These are phyloP conservation scores for Microcebus ravelobensis DNA, from an alignment of 2,113 vertebrate genomes.

Conservation along the genomic window DNA sequence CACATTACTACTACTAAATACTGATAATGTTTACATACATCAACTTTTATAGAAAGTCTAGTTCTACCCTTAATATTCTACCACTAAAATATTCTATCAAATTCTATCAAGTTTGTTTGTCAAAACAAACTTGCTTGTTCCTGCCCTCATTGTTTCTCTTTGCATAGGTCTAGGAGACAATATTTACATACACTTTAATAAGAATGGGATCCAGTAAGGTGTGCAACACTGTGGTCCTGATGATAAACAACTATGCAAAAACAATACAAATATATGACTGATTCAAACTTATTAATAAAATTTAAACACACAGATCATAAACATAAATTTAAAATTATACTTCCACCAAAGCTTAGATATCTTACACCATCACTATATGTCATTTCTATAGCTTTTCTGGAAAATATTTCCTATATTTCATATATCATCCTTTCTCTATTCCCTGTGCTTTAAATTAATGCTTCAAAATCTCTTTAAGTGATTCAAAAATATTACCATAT, in stretches of 20 bases:
- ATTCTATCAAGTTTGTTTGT: too few relatives aligned
- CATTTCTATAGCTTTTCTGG: slow-evolving; percentile 34
- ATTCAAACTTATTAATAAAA: slow-evolving; percentile 16
- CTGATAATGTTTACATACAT: neutral
- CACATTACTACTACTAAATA: neutral
- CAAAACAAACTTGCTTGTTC: neutral
- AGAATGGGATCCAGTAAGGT: neutral
- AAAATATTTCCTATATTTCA: slow-evolving; percentile 56
- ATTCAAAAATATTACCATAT: slow-evolving; percentile 73
- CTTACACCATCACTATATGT: neutral
- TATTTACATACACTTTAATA: neutral
- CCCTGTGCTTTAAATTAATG: slow-evolving; percentile 77
- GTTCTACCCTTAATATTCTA: neutral
- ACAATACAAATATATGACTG: neutral
- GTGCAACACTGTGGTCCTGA: neutral
- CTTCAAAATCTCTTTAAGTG: slow-evolving; percentile 73
- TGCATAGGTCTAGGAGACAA: neutral
- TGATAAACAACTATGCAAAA: neutral
- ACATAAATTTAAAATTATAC: neutral
- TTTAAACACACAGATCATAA: neutral
- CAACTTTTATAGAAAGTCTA: neutral
- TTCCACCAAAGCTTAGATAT: neutral
- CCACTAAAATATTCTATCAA: neutral
- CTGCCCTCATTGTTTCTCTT: neutral
- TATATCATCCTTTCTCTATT: neutral